Percentiles rank a stretch among this genome's conserved stretches.
Evolutionary conservation across 2,113 vertebrate genomes (phyloP).

Genomic region (Microcebus jonahi): DNA sequence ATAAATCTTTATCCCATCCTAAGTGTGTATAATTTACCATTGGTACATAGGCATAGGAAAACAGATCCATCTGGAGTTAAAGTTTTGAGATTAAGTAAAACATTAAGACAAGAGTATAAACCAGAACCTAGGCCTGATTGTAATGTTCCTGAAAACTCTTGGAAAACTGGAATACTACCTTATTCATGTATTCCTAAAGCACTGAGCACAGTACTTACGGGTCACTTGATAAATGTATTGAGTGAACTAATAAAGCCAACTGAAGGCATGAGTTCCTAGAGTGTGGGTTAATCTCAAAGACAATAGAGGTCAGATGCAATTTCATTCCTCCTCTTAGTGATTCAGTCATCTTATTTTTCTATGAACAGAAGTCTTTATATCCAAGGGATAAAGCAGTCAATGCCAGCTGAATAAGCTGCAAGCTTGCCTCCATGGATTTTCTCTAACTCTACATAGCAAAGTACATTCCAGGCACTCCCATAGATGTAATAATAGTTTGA

Average conservation of each 20-base stretch:
- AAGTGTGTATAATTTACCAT: not conserved
- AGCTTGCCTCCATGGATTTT: not conserved
- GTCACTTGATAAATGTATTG: not conserved
- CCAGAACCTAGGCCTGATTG: not conserved
- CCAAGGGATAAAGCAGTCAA: not conserved
- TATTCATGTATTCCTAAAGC: not conserved
- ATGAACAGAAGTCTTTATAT: not conserved
- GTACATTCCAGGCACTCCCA: not conserved
- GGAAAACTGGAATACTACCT: not conserved
- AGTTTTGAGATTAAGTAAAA: not conserved
- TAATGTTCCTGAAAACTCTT: not conserved
- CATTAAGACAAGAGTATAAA: not conserved
- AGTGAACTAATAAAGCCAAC: not conserved
- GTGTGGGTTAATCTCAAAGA: not conserved
- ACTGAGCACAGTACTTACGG: not conserved
- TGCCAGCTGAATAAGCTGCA: not conserved
- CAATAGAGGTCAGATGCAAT: not conserved
- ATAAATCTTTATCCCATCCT: not conserved
- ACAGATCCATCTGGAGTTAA: not conserved
- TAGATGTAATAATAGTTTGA: not conserved
- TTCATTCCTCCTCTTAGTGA: not conserved
- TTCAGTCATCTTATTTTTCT: constrained; percentile 17
- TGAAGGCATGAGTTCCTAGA: not conserved
- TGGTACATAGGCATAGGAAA: not conserved
- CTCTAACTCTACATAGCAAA: not conserved